phyloP scores from a whole-genome alignment of 1,140 invertebrate species.

The Pteromalus puparum region DNA sequence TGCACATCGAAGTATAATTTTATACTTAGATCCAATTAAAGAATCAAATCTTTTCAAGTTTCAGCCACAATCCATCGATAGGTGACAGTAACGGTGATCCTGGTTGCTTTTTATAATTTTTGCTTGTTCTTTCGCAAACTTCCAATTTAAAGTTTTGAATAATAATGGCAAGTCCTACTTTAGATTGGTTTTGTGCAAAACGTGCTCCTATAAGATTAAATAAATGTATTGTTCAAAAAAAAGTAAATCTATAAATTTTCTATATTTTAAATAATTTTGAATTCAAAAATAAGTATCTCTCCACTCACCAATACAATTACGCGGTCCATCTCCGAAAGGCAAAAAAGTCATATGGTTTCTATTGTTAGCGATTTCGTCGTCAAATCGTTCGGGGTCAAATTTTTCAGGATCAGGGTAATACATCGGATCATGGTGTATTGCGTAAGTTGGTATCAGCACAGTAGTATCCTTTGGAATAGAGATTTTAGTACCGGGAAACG shows the following conservation, averaged over 20 bases:
- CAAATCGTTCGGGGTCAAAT: slow-evolving; percentile 83
- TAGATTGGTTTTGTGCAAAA: slow-evolving; percentile 59
- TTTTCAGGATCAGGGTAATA: slow-evolving; percentile 80
- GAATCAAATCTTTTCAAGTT: slow-evolving; percentile 46
- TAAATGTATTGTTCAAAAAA: no score
- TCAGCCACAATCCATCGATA: slow-evolving; percentile 54
- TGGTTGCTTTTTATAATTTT: slow-evolving; percentile 47
- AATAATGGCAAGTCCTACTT: slow-evolving; percentile 55
- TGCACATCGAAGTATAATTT: no score
- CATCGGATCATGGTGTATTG: slow-evolving; percentile 80
- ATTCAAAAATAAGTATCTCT: neutral
- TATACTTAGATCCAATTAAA: no score
- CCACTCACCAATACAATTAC: slow-evolving; percentile 76
- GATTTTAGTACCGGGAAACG: slow-evolving; percentile 72
- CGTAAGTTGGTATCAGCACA: slow-evolving; percentile 76
- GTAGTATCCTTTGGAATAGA: slow-evolving; percentile 73
- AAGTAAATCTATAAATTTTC: no score
- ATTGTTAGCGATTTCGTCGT: slow-evolving; percentile 69
- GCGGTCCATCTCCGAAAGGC: slow-evolving; percentile 78
- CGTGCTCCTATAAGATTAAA: slow-evolving; percentile 51
- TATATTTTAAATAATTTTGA: no score
- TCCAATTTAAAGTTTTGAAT: slow-evolving; percentile 54
- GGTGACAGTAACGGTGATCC: slow-evolving; percentile 49
- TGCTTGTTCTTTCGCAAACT: slow-evolving; percentile 48
- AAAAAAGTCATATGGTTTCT: slow-evolving; percentile 72